Percentiles rank a stretch among this genome's conserved stretches.
Evolutionary conservation across 2,797 vertebrate genomes (phyloP).

Genomic region (Lagocephalus sceleratus): DNA sequence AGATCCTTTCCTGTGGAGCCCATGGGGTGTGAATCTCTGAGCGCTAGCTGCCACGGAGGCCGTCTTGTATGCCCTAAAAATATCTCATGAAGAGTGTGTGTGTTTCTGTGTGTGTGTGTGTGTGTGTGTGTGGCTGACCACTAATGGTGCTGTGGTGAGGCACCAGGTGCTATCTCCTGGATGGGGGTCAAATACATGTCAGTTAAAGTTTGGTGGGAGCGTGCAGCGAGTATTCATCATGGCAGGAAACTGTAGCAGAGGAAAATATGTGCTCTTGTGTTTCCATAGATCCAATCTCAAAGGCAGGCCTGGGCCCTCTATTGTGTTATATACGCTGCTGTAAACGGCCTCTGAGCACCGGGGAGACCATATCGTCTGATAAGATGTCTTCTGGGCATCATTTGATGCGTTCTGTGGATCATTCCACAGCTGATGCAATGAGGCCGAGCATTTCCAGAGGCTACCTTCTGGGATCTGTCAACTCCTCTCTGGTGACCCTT

Average conservation of each 20-base stretch:
- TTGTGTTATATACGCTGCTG: conserved; percentile 14
- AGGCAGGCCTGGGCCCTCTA: not conserved
- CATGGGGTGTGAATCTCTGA: conserved; percentile 63
- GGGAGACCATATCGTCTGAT: conserved; percentile 9
- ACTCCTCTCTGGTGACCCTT: conserved; percentile 51
- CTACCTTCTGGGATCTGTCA: conserved; percentile 59
- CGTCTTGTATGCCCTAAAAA: conserved; percentile 56
- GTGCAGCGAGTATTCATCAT: conserved; percentile 36
- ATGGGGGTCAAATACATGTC: conserved; percentile 66
- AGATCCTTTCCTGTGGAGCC: conserved; percentile 72
- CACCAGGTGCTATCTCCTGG: conserved; percentile 68
- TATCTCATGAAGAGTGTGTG: conserved; percentile 34
- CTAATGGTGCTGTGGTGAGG: conserved; percentile 61
- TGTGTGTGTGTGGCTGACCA: conserved; percentile 48
- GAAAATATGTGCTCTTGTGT: conserved; percentile 39
- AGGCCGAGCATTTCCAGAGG: conserved; percentile 47
- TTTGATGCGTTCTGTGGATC: conserved; percentile 43
- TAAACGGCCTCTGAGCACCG: conserved; percentile 7
- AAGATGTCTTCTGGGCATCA: conserved; percentile 26
- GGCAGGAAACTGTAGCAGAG: conserved; percentile 11
- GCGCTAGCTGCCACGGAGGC: conserved; percentile 43
- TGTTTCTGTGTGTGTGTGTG: conserved; percentile 8
- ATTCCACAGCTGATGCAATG: conserved; percentile 53
- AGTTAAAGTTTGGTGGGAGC: conserved; percentile 26
- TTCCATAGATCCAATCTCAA: conserved; percentile 22